Percentiles rank a stretch among this genome's conserved stretches.
Evolutionary conservation across 2,797 vertebrate species (phyloP).

Genomic region (Xenops minutus): DNA sequence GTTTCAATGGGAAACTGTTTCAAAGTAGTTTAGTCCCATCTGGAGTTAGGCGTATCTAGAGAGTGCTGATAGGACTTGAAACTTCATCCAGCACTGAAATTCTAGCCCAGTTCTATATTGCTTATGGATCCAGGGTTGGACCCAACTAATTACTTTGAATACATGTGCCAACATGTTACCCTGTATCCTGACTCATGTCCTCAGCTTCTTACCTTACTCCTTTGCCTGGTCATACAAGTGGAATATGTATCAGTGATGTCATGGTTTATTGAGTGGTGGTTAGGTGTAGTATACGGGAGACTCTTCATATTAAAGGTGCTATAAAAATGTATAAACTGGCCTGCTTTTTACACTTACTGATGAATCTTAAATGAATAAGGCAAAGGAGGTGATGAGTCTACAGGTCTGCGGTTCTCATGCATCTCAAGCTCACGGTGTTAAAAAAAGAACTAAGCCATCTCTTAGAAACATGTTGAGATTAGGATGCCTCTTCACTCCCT

Average conservation of each 20-base stretch:
- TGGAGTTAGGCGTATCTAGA: background rate
- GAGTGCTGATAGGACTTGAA: background rate
- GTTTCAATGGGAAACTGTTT: background rate
- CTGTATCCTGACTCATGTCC: background rate
- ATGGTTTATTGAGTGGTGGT: background rate
- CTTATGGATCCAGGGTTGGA: background rate
- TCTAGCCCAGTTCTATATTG: background rate
- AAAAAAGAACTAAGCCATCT: background rate
- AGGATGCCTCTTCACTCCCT: background rate
- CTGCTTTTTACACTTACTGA: background rate
- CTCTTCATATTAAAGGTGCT: background rate
- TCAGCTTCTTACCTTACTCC: background rate
- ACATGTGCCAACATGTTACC: background rate
- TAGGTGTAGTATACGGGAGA: background rate
- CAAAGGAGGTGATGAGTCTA: background rate
- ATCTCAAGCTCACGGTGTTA: background rate
- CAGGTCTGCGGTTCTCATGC: background rate
- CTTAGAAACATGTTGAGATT: background rate
- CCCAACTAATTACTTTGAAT: accelerated
- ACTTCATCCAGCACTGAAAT: background rate
- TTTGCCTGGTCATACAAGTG: background rate
- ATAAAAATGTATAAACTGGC: background rate
- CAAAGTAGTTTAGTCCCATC: background rate
- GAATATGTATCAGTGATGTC: background rate
- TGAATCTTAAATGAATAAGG: background rate